These are phyloP conservation scores for Pholis gunnellus DNA, from an alignment of 2,113 vertebrate species.

Conservation along the genomic window DNA sequence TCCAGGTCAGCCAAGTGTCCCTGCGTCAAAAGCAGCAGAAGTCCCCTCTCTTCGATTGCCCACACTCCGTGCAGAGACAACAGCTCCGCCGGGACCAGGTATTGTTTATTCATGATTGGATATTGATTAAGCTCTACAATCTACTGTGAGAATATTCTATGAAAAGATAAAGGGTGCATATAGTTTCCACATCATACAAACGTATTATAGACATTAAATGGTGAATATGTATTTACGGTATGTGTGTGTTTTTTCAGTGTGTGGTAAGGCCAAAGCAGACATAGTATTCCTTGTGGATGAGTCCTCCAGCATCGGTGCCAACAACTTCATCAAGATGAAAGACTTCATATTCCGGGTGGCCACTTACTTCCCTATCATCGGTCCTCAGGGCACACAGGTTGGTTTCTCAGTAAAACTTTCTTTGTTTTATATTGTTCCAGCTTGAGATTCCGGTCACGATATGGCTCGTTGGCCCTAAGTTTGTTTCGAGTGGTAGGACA, in stretches of 20 bases:
- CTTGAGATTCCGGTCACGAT: neutral
- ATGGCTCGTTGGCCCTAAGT: neutral
- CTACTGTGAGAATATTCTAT: neutral
- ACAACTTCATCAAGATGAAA: slow-evolving; percentile 91
- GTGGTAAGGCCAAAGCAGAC: slow-evolving; percentile 87
- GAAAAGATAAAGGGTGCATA: neutral
- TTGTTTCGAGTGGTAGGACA: slow-evolving; percentile 5
- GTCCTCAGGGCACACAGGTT: slow-evolving; percentile 88
- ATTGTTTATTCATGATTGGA: neutral
- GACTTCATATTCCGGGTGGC: slow-evolving; percentile 90
- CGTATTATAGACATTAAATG: neutral
- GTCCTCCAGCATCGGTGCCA: slow-evolving; percentile 89
- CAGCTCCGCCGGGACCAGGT: slow-evolving; percentile 71
- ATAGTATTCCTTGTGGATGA: slow-evolving; percentile 92
- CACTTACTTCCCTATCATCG: slow-evolving; percentile 90
- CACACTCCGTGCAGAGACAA: slow-evolving; percentile 27
- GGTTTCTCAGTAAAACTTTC: slow-evolving; percentile 12
- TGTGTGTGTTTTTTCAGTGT: slow-evolving; percentile 81
- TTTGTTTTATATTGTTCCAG: neutral
- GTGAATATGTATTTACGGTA: neutral
- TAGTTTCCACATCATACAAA: neutral
- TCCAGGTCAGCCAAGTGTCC: slow-evolving; percentile 41
- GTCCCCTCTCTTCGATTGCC: slow-evolving; percentile 26
- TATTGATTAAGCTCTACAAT: neutral
- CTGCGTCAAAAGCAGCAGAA: slow-evolving; percentile 43